Base-by-base conservation (phyloP, 2,888 invertebrate genomes). In the Ormyrus rosae region DNA sequence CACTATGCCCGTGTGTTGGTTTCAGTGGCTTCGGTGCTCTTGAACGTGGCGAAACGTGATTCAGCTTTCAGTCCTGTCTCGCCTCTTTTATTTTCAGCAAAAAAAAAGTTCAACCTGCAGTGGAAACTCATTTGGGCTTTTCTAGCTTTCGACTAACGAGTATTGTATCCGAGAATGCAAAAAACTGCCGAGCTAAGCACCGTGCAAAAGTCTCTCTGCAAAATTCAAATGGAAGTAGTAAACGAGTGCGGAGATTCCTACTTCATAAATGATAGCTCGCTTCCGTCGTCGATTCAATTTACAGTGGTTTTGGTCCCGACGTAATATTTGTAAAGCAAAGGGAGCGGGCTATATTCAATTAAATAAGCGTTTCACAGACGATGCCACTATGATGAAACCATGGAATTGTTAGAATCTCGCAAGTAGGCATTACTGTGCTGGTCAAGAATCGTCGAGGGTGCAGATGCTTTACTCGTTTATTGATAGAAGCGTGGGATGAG, bases 91-190 rank as follows among this genome's bases (percentile, higher is more conserved):
- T 60, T 61, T 48, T 50, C 34, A 11, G 45, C 56, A 55, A 55
- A 68, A 8, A 69, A 58, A 34, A 60, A 71, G 60, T 60, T 50
- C 11, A 71, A 71, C n/a, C 50, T 8, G 46, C 51, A 11, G 60
- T 60, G 58, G 60, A 71, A 61, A 71, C 71, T 71, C 71, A 71
- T 71, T 71, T 71, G 60, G 60, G 71, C 71, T 71, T 60, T 71
- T 61, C 60, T 51, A 60, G 58, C 50, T 71, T 71, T n/a, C 60
- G 50, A 34, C 71, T 71, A 71, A 61, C 71, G 71, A 71, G 71
- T 71, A 71, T 71, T 71, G 71, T 71, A 61, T 60, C 34, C 71
- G 13, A 6, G 7, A 34, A 9, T 10, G n/a, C 19, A 60, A 61
- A 60, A 71, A 46, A 70, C 19, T 10, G 58, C 70, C 48, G 60